These are phyloP conservation scores for Epizoanthus stellaris DNA, from an alignment of 92 coral and sea anemone genomes.

Conservation along the genomic window DNA sequence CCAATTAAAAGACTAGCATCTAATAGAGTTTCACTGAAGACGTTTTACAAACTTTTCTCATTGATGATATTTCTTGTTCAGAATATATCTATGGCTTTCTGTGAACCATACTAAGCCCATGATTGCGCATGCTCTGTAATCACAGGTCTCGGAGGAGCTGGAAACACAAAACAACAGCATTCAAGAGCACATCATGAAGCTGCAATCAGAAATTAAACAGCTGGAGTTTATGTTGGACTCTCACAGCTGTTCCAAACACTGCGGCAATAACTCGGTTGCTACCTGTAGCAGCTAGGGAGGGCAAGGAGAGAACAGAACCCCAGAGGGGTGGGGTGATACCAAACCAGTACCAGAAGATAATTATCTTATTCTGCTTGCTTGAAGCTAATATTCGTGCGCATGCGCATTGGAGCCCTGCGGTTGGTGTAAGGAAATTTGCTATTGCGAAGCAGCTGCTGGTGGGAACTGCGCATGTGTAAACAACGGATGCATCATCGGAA, in stretches of 20 bases:
- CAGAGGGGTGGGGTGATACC: slow-evolving; percentile 8
- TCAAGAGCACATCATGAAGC: slow-evolving; percentile 89
- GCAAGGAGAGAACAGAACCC: neutral
- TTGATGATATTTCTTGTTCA: no score
- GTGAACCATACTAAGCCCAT: no score
- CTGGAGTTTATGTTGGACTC: slow-evolving; percentile 96
- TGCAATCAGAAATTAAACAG: slow-evolving; percentile 92
- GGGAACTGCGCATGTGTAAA: no score
- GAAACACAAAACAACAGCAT: slow-evolving; percentile 88
- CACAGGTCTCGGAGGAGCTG: slow-evolving; percentile 90
- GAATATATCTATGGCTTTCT: no score
- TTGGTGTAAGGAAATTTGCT: neutral
- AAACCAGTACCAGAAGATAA: slow-evolving; percentile 25
- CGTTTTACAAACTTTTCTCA: no score
- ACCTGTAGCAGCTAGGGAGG: slow-evolving; percentile 40
- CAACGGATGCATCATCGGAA: no score
- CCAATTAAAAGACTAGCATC: no score
- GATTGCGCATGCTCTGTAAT: neutral
- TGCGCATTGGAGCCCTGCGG: neutral
- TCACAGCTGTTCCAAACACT: slow-evolving; percentile 87
- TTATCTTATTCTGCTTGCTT: slow-evolving; percentile 18
- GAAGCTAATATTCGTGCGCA: slow-evolving; percentile 1
- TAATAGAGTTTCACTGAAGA: no score
- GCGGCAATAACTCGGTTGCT: slow-evolving; percentile 37
- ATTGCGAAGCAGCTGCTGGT: no score